Percentiles rank a stretch among this genome's conserved stretches.
Evolutionary conservation across 2,113 vertebrate genomes (phyloP).

Genomic region (Solea solea): DNA sequence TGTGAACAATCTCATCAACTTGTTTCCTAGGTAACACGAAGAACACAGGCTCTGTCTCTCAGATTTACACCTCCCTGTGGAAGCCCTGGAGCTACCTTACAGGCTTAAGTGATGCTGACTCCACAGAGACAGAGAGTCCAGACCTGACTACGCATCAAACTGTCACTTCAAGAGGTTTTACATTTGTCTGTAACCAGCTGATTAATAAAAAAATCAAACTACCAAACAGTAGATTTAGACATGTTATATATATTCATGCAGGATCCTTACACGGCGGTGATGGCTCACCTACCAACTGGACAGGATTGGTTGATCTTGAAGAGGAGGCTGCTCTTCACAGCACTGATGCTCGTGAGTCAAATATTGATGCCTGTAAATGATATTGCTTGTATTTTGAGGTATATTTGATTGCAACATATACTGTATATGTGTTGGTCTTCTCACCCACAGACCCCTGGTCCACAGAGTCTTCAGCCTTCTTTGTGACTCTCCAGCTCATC

Average conservation of each 20-base stretch:
- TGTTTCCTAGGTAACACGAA: conserved; percentile 66
- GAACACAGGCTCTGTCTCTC: conserved; percentile 55
- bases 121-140: conserved; percentile 41
- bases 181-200: conserved; percentile 16
- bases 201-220: conserved; percentile 4
- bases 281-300: conserved; percentile 70
- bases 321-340: conserved; percentile 46
- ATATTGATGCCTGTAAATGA: neutral
- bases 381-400: neutral
- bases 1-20: conserved; percentile 17
- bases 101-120: conserved; percentile 43
- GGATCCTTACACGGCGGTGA: conserved; percentile 13
- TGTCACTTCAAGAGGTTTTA: conserved; percentile 55
- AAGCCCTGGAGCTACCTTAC: conserved; percentile 81
- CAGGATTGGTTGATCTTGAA: conserved; percentile 74
- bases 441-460: conserved; percentile 67
- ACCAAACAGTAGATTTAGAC: neutral
- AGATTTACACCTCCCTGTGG: conserved; percentile 79
- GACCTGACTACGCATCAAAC: conserved; percentile 49
- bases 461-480: conserved; percentile 64
- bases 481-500: conserved; percentile 64
- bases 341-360: conserved; percentile 50
- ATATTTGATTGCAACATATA: neutral
- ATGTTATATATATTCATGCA: neutral
- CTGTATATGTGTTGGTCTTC: neutral